These are phyloP conservation scores for Pediacus dermestoides DNA, from an alignment of 2,888 invertebrate species.

Conservation along the genomic window DNA sequence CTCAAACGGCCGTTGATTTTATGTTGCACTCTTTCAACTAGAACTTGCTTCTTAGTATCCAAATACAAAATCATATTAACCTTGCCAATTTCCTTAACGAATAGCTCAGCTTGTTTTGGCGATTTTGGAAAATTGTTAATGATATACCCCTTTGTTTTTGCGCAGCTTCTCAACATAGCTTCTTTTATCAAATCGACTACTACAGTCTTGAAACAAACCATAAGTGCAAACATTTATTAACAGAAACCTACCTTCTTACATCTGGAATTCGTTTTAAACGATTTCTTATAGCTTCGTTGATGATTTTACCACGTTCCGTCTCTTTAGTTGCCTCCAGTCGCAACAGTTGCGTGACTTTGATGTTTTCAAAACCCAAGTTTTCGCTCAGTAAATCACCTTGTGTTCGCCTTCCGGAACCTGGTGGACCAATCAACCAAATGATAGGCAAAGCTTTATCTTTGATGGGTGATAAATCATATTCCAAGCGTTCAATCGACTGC, in stretches of 20 bases:
- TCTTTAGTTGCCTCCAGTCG: constrained; percentile 51
- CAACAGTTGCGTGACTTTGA: constrained; percentile 49
- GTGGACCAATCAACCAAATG: constrained; percentile 52
- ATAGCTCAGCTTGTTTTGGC: constrained; percentile 43
- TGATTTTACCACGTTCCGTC: constrained; percentile 52
- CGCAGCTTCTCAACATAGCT: constrained; percentile 50
- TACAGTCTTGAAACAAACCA: constrained; percentile 49
- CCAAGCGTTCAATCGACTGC: constrained; percentile 21
- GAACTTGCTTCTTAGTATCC: constrained; percentile 29
- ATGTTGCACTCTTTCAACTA: constrained; percentile 27
- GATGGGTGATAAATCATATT: constrained; percentile 45
- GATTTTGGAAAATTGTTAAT: constrained; percentile 58
- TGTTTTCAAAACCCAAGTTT: constrained; percentile 29
- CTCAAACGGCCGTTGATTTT: constrained; percentile 19
- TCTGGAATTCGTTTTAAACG: constrained; percentile 46
- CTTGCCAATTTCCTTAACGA: constrained; percentile 41
- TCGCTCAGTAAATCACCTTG: constrained; percentile 32
- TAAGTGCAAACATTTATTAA: too few relatives aligned
- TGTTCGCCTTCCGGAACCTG: constrained; percentile 37
- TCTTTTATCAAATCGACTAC: constrained; percentile 58
- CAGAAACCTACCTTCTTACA: constrained; percentile 23
- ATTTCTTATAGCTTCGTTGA: constrained; percentile 50
- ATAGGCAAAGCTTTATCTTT: constrained; percentile 50
- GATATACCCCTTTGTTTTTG: constrained; percentile 53
- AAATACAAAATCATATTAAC: constrained; percentile 41